Evolutionary conservation across 1,140 invertebrate genomes (phyloP), one percentile per base, ranked within the genome.

Genomic region (Drosophila eugracilis): DNA sequence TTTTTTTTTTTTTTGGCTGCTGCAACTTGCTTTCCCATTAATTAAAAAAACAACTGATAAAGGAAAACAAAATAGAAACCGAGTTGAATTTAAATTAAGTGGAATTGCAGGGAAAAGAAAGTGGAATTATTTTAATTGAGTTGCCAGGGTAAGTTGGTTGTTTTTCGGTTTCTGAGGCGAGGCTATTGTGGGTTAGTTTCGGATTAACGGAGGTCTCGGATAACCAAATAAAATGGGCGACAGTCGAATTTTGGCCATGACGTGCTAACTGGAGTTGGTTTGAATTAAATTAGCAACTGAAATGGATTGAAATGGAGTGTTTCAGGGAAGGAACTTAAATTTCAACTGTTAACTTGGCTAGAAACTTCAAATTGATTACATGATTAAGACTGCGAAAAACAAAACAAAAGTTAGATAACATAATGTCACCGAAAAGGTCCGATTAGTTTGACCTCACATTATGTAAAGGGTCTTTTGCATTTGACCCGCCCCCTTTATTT

Each of bases 21-120:
- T 80, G 71, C 55, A 59, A 55, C 39, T 69, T 79, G 54, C 48
- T 26, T 55, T 30, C 59, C 44, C 75, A 72, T 72, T 55, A 60
- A 62, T 54, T 83, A 19, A 10, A 22, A 24, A 30, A 30, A 22
- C 30, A 12, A 17, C n/a, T 10, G 36, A 39, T 6, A 22, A 10
- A 17, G 24, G n/a, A n/a, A n/a, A 15, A 6, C n/a, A 2, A 14
- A 44, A 44, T n/a, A 4, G 21, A 42, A 69, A 44, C 28, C 37
- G 28, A 71, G 55, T 54, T 19, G 19, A 21, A 59, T 58, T 37
- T 19, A 28, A 30, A 36, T 42, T 54, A 45, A 30, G n/a, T n/a
- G 39, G 28, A 15, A 26, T 6, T 12, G 22, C n/a, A 17, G 12
- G 14, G 17, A 26, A 6, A 1, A 0, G 14, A n/a, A 5, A 14